A percentile compares a stretch with the other conserved stretches of the same genome.
These are phyloP conservation scores for Spatula clypeata DNA, from an alignment of 2,797 vertebrate species.

Conservation along the genomic window DNA sequence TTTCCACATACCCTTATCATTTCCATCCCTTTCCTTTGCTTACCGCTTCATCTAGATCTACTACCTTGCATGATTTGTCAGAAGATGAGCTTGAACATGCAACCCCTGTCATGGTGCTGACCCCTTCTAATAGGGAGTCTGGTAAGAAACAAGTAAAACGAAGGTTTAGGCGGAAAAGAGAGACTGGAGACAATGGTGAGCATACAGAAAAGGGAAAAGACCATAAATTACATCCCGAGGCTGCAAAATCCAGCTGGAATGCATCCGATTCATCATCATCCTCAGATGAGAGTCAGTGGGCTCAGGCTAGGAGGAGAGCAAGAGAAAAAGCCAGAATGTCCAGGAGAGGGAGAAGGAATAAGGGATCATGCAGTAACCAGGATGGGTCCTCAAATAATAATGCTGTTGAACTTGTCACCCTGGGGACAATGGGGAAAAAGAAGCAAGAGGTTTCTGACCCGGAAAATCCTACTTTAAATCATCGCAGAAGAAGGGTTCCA, in stretches of 20 bases:
- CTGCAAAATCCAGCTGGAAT: constrained; percentile 66
- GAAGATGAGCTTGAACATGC: constrained; percentile 86
- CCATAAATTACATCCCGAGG: constrained; percentile 61
- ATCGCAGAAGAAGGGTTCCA: constrained; percentile 71
- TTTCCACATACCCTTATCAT: constrained; percentile 76
- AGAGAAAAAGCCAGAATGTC: constrained; percentile 86
- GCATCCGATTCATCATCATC: constrained; percentile 89
- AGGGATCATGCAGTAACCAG: constrained; percentile 71
- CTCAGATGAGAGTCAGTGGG: constrained; percentile 86
- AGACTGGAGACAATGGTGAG: constrained; percentile 78
- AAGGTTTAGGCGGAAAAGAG: constrained; percentile 87
- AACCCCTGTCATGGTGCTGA: constrained; percentile 81
- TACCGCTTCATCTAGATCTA: constrained; percentile 85
- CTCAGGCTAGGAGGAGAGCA: constrained; percentile 87
- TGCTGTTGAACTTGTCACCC: constrained; percentile 83
- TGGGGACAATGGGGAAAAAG: constrained; percentile 76
- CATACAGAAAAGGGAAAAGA: constrained; percentile 75
- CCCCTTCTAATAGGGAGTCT: constrained; percentile 79
- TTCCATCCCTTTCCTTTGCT: constrained; percentile 80
- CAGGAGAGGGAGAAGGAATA: constrained; percentile 82
- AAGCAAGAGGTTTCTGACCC: constrained; percentile 78
- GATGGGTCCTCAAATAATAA: constrained; percentile 60
- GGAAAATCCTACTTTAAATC: constrained; percentile 79
- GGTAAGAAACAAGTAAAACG: constrained; percentile 90
- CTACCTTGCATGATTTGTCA: constrained; percentile 86